Base-by-base conservation (phyloP, 2,113 vertebrate genomes). In the Labeo catla region DNA sequence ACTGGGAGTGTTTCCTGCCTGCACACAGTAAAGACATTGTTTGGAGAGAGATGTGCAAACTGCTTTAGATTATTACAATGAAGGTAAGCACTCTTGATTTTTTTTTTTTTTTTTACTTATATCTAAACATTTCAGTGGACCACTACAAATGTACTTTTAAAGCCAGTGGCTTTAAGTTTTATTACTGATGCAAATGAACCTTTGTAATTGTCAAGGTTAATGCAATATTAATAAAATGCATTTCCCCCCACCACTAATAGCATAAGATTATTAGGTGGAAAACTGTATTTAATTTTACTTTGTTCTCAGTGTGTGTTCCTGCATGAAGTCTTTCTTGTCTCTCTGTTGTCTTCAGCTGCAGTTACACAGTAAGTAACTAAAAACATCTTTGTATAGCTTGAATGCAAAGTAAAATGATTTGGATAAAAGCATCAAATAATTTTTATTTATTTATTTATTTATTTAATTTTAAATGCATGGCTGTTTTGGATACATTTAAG, bases 251-350 rank as follows among this genome's bases (percentile, higher is more conserved):
- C 12, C 11, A 13, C 23, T 66, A 0, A 28, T 66, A 66, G 39
- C n/a, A 50, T 43, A 49, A 7, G 36, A 19, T 70, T 21, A 70
- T 49, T 28, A 28, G 21, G n/a, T 28, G 15, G n/a, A 76, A 76
- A 76, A 52, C 47, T 28, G 45, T 34, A 16, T 28, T 77, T 10
- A 0, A 15, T 57, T 78, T 61, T 43, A 79, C 36, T 68, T 28
- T 82, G 61, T 68, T 82, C 47, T 82, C 63, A 82, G 80, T 50
- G 80, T 82, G 45, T 70, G 16, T 36, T 82, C 23, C 45, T 82
- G 61, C 61, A 50, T 12, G 61, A 47, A 36, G 16, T 21, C 15
- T 39, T 68, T 52, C 16, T 82, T 11, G 4, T 70, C 59, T 81
- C 13, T 4, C 63, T 82, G 61, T 36, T 82, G n/a, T 82, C 9